A percentile compares a stretch with the other conserved stretches of the same genome.
Evolutionary conservation across 1,140 invertebrate species (phyloP).

Genomic region (Acyrthosiphon pisum): DNA sequence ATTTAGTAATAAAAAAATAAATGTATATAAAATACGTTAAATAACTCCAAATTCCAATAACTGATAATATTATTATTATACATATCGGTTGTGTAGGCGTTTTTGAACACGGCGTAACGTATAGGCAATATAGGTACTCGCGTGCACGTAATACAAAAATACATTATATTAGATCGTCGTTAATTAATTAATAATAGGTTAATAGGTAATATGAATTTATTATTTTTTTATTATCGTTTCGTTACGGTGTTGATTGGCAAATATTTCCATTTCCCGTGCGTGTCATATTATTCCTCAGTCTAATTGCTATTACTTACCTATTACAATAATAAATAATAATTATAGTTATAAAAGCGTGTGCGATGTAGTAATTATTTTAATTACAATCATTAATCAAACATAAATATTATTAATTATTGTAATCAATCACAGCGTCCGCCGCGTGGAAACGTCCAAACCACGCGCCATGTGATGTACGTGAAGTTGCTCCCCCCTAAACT

Average conservation of each 20-base stretch:
- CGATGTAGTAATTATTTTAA: background rate
- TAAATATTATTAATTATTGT: too few species aligned
- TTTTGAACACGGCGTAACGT: slow-evolving; percentile 6
- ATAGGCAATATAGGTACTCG: background rate
- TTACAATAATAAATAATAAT: too few species aligned
- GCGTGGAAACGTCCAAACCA: background rate
- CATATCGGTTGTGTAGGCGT: too few species aligned
- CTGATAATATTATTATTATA: too few species aligned
- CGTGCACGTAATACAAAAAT: background rate
- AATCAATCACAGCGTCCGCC: too few species aligned
- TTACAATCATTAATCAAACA: too few species aligned
- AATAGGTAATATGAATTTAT: too few species aligned
- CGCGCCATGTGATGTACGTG: too few species aligned
- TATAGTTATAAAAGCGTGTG: too few species aligned
- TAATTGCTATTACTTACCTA: background rate
- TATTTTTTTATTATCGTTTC: background rate
- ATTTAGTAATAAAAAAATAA: background rate
- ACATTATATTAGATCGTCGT: background rate
- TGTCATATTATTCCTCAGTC: background rate
- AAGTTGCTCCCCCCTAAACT: too few species aligned
- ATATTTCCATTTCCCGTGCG: background rate
- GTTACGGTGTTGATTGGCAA: background rate
- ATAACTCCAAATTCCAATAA: background rate
- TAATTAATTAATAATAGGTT: background rate
- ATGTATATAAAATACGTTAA: background rate